Base-by-base conservation (phyloP, 2,113 vertebrate species). In the Carollia perspicillata region DNA sequence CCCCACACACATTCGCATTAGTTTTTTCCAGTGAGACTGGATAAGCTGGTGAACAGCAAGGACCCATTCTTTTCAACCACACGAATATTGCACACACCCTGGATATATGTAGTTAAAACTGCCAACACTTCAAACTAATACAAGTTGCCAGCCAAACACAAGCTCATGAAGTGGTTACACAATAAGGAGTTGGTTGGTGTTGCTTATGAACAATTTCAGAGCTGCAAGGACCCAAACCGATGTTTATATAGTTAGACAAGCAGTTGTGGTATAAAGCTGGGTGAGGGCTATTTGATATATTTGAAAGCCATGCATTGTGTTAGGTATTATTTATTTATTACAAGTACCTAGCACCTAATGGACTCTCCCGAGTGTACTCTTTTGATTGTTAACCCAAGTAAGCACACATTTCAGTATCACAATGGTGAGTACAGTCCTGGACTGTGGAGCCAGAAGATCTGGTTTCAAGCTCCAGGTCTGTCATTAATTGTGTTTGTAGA, bases 391-490 rank as follows among this genome's bases (percentile, higher is more conserved):
- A 75, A 79, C 55, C 65, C 33, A 84, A 35, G 16, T n/a, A 89
- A 47, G 69, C 22, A 86, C 83, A 72, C 40, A 74, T 42, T 83
- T 92, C 49, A 55, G 47, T 30, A 65, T 40, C 55, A 65, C 14
- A 55, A 8, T 14, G 23, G 30, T 49, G 55, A 44, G 30, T 51
- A 87, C 26, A 69, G 37, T 40, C 30, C 44, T 60, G 80, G 58
- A 87, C 6, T 90, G 37, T 83, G 51, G 33, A 87, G 35, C 26
- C 35, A 83, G 80, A 90, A 80, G 65, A 49, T 44, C 33, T 30
- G n/a, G 84, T 84, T 95, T 96, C 77, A 94, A 88, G 75, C 90
- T 94, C 37, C 22, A 90, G 44, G 10, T 88, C 49, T 88, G 58
- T 68, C 93, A 77, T 7, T 86, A 86, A 93, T 63, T 86, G 79